phyloP scores from a whole-genome alignment of 2,888 invertebrate species.

The Venusia cambrica region DNA sequence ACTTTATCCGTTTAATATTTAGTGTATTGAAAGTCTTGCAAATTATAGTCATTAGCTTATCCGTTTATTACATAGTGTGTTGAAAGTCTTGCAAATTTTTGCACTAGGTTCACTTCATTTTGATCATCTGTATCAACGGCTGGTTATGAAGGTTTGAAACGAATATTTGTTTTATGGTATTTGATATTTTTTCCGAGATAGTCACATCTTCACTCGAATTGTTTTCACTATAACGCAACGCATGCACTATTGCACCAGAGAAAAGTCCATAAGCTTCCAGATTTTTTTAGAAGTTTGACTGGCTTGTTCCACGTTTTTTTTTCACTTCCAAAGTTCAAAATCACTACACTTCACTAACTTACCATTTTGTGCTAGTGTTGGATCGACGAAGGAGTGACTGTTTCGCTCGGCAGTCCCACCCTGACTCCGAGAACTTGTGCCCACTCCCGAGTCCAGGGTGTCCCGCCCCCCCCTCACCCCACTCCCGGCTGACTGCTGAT shows the following conservation, averaged over 20 bases:
- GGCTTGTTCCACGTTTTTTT: slow-evolving; percentile 23
- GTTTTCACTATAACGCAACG: slow-evolving; percentile 11
- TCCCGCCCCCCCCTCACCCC: slow-evolving; percentile 41
- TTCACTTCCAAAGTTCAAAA: slow-evolving; percentile 43
- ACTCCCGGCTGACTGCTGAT: slow-evolving; percentile 41
- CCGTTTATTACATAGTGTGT: too few relatives aligned
- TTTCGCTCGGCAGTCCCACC: slow-evolving; percentile 76
- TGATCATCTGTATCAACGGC: too few relatives aligned
- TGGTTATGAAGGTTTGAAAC: too few relatives aligned
- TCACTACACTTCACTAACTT: slow-evolving; percentile 51
- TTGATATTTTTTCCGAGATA: not conserved
- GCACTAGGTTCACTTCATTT: too few relatives aligned
- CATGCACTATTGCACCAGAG: slow-evolving; percentile 14
- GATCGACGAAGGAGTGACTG: slow-evolving; percentile 77
- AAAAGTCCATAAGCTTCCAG: slow-evolving; percentile 10
- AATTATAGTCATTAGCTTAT: too few relatives aligned
- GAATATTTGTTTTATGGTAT: not conserved
- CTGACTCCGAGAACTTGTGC: slow-evolving; percentile 69
- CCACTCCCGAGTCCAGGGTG: slow-evolving; percentile 51
- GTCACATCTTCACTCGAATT: slow-evolving; percentile 7
- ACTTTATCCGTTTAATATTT: too few relatives aligned
- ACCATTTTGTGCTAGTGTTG: slow-evolving; percentile 72
- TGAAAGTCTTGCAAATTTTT: too few relatives aligned
- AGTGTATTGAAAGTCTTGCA: too few relatives aligned
- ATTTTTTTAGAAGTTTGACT: slow-evolving; percentile 17